Evolutionary conservation across 2,888 invertebrate species (phyloP).

Genomic region (Mycalesis mineus): DNA sequence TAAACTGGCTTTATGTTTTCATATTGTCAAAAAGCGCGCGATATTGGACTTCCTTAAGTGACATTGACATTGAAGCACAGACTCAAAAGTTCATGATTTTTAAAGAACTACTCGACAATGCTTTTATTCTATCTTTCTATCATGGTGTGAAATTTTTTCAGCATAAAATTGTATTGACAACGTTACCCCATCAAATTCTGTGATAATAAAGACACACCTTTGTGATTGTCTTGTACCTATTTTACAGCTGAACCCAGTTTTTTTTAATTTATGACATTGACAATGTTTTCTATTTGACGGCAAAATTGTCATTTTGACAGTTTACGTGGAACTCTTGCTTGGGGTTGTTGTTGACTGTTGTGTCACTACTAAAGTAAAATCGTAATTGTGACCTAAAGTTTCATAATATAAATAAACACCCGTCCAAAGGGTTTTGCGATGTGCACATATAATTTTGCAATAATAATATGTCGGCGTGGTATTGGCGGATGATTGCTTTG

Average conservation of each 20-base stretch:
- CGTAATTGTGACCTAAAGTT: slow-evolving; percentile 47
- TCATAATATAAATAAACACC: slow-evolving; percentile 49
- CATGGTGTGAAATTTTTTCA: too few species aligned
- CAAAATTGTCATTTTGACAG: slow-evolving; percentile 14
- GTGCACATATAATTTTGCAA: slow-evolving; percentile 59
- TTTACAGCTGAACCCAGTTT: too few species aligned
- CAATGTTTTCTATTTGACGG: not conserved
- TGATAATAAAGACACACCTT: too few species aligned
- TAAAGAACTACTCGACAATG: too few species aligned
- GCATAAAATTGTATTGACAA: too few species aligned
- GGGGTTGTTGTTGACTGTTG: slow-evolving; percentile 23
- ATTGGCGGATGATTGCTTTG: slow-evolving; percentile 63
- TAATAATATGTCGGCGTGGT: slow-evolving; percentile 71
- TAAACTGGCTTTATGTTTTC: not conserved
- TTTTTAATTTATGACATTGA: too few species aligned
- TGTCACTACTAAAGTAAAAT: slow-evolving; percentile 26
- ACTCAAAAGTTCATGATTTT: too few species aligned
- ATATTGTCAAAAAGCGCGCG: not conserved
- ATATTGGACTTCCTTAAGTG: not conserved
- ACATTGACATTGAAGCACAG: not conserved
- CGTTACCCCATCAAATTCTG: too few species aligned
- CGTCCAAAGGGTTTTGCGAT: slow-evolving; percentile 51
- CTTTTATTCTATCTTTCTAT: too few species aligned
- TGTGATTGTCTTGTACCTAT: too few species aligned
- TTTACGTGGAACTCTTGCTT: slow-evolving; percentile 40